A percentile compares a stretch with the other conserved stretches of the same genome.
Evolutionary conservation across 2,797 vertebrate genomes (phyloP).

Genomic region (Anguilla megastoma): DNA sequence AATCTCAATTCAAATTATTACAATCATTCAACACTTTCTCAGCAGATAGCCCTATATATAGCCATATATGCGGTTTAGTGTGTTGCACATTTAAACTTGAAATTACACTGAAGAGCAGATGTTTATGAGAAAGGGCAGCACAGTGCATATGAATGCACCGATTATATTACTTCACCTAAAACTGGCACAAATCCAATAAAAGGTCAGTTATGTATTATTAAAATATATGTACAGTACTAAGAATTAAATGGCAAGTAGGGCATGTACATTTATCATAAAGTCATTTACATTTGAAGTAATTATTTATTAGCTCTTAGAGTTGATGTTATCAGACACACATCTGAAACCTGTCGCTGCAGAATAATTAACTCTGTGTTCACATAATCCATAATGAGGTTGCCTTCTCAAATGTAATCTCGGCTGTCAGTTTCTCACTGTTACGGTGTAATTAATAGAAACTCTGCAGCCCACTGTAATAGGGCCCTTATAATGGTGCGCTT

Average conservation of each 20-base stretch:
- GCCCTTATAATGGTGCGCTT: background rate
- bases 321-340: conserved; percentile 7
- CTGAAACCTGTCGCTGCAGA: background rate
- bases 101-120: conserved; percentile 49
- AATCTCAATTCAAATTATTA: conserved; percentile 28
- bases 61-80: background rate
- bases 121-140: background rate
- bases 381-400: background rate
- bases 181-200: background rate
- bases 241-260: conserved; percentile 30
- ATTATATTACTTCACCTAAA: background rate
- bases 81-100: conserved; percentile 45
- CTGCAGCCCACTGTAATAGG: background rate
- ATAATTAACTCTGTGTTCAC: conserved; percentile 7
- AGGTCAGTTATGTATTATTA: background rate
- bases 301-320: conserved; percentile 9
- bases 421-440: background rate
- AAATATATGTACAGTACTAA: background rate
- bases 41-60: background rate
- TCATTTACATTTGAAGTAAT: conserved; percentile 18
- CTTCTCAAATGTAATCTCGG: background rate
- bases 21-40: conserved; percentile 19
- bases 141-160: too few relatives aligned
- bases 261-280: conserved; percentile 23
- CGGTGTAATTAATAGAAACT: background rate